These are phyloP conservation scores for Tetragonula clypearis DNA, from an alignment of 1,140 invertebrate genomes.

Conservation along the genomic window DNA sequence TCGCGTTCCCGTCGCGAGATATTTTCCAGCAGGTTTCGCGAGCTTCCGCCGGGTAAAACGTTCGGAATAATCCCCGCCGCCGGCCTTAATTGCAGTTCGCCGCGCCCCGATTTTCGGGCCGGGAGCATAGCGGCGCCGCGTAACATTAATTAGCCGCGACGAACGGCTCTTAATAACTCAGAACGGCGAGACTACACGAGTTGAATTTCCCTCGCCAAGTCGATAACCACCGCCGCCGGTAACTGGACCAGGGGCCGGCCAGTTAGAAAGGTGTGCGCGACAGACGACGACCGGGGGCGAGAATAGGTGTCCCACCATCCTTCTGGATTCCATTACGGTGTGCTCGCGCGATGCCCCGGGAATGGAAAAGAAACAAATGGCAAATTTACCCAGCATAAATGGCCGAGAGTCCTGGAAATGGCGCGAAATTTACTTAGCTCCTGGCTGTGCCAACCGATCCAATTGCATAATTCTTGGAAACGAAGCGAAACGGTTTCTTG, in stretches of 20 bases:
- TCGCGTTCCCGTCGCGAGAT: constrained; percentile 1
- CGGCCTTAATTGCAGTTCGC: constrained; percentile 35
- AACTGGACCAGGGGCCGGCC: background rate
- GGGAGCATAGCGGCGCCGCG: background rate
- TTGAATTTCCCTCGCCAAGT: constrained; percentile 52
- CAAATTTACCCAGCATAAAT: constrained; percentile 66
- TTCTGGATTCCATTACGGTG: constrained; percentile 56
- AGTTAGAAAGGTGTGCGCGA: background rate
- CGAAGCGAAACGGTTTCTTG: constrained; percentile 49
- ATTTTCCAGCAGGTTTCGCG: constrained; percentile 16
- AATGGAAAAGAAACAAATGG: constrained; percentile 67
- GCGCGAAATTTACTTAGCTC: constrained; percentile 67
- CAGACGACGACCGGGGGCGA: background rate
- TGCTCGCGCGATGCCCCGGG: constrained; percentile 25
- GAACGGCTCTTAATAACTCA: constrained; percentile 46
- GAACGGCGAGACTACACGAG: constrained; percentile 22
- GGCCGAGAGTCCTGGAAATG: constrained; percentile 60
- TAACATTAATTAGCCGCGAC: constrained; percentile 51
- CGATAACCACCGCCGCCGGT: constrained; percentile 42
- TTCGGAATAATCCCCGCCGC: constrained; percentile 44
- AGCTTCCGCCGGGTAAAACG: background rate
- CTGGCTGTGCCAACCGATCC: constrained; percentile 56
- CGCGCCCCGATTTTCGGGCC: constrained; percentile 20
- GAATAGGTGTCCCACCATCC: background rate
- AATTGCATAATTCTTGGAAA: constrained; percentile 67